Evolutionary conservation across 2,888 invertebrate genomes (phyloP).

Genomic region (Hypsopygia costalis): DNA sequence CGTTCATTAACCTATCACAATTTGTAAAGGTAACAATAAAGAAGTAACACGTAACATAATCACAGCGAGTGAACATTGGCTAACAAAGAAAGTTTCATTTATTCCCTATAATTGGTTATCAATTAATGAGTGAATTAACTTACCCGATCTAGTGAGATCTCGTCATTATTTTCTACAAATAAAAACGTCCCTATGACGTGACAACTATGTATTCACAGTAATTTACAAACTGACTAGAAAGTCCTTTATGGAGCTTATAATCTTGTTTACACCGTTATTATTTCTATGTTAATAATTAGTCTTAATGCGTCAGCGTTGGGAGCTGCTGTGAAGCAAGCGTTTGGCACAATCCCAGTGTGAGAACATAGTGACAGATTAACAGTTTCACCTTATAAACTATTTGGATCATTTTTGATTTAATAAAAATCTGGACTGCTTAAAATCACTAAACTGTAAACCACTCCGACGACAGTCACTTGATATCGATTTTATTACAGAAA

Average conservation of each 20-base stretch:
- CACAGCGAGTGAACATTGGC: slow-evolving; percentile 79
- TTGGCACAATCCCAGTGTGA: slow-evolving; percentile 75
- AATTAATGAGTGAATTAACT: slow-evolving; percentile 78
- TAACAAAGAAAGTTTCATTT: slow-evolving; percentile 73
- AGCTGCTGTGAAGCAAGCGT: slow-evolving; percentile 61
- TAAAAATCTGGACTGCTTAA: slow-evolving; percentile 43
- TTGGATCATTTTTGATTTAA: slow-evolving; percentile 43
- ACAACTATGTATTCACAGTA: slow-evolving; percentile 77
- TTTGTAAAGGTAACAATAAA: slow-evolving; percentile 70
- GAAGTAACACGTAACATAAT: slow-evolving; percentile 77
- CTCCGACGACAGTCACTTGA: slow-evolving; percentile 23
- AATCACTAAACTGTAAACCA: slow-evolving; percentile 17
- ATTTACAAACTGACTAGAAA: slow-evolving; percentile 78
- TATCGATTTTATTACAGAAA: slow-evolving; percentile 37
- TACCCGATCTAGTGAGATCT: slow-evolving; percentile 78
- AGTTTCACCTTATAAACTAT: slow-evolving; percentile 45
- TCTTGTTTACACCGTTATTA: slow-evolving; percentile 51
- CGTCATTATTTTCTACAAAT: slow-evolving; percentile 70
- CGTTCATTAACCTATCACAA: slow-evolving; percentile 73
- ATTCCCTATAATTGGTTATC: slow-evolving; percentile 73
- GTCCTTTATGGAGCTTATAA: slow-evolving; percentile 63
- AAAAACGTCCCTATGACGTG: slow-evolving; percentile 68
- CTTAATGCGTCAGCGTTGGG: slow-evolving; percentile 57
- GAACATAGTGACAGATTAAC: slow-evolving; percentile 53
- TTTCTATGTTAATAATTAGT: slow-evolving; percentile 57